A percentile compares a stretch with the other conserved stretches of the same genome.
phyloP scores from a whole-genome alignment of 2,113 vertebrate genomes.

The Tachycineta bicolor region DNA sequence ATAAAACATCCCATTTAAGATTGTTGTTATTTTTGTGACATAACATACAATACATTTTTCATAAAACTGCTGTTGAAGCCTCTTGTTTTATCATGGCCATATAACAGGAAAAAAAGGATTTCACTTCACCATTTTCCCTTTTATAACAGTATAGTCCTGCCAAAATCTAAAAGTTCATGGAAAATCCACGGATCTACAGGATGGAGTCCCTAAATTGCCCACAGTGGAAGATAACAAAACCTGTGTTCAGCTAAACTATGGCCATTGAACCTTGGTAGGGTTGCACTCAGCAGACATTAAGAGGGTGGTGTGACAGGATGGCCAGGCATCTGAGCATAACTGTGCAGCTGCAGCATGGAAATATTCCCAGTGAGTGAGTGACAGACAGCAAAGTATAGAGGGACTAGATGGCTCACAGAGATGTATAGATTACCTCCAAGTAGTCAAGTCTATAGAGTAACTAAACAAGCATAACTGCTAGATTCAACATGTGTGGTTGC shows the following conservation, averaged over 20 bases:
- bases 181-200: background rate
- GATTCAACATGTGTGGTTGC: background rate
- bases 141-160: background rate
- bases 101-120: background rate
- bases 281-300: background rate
- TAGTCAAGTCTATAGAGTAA: background rate
- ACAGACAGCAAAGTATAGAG: background rate
- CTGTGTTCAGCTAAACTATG: background rate
- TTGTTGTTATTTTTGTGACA: background rate
- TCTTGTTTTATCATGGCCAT: background rate
- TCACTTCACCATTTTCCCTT: background rate
- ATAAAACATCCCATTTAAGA: background rate
- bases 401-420: background rate
- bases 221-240: background rate
- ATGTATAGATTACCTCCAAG: background rate
- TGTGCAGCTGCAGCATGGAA: background rate
- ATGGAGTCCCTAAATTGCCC: background rate
- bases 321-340: background rate
- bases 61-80: background rate
- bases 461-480: background rate
- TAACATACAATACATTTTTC: background rate
- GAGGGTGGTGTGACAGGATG: accelerated
- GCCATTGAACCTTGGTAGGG: background rate
- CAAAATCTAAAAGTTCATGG: background rate
- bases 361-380: background rate